Evolutionary conservation across 2,113 vertebrate genomes (phyloP), one percentile per base, ranked within the genome.

Genomic region (Oncorhynchus gorbuscha): DNA sequence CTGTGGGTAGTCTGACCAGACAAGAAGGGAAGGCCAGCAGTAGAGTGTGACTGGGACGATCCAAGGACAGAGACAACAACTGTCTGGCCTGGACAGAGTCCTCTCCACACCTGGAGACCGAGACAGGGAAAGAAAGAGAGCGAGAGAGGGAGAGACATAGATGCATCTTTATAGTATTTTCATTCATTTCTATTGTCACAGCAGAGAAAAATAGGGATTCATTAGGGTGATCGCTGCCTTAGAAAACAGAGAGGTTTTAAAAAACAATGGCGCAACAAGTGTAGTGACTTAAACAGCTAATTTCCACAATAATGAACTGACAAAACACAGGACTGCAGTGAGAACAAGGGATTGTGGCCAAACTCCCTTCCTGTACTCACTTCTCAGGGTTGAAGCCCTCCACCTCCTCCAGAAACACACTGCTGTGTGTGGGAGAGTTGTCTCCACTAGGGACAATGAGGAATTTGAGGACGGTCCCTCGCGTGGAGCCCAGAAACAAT

Each of bases 301-400:
- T 55, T 16, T 18, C 51, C 12, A 18, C 16, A 18, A 16, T 55
- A 45, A 45, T 55, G 13, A 55, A 16, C 51, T 55, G 51, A 55
- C 51, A 55, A 55, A 55, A 55, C 51, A 55, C 39, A 11, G 39
- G 39, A 45, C 39, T 45, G 39, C 39, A 45, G 39, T 2, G 39
- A 45, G 39, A 9, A 11, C 39, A 45, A 11, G 39, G 39, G 51
- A 55, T 18, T 55, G 51, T 18, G 51, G 51, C 51, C 51, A 55
- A 55, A 13, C 65, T 67, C 24, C 24, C 5, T 30, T 28, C 68
- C 49, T 58, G 72, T 58, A 81, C 92, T 82, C 89, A 97, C 97
- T 94, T 98, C 75, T 98, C 96, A 0, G 96, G 95, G 71, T 95
- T 95, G 89, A 96, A 99, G 74, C 96, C 97, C 89, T 99, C 96